These are phyloP conservation scores for Oryzias woworae DNA, from an alignment of 2,113 vertebrate species.

Conservation along the genomic window DNA sequence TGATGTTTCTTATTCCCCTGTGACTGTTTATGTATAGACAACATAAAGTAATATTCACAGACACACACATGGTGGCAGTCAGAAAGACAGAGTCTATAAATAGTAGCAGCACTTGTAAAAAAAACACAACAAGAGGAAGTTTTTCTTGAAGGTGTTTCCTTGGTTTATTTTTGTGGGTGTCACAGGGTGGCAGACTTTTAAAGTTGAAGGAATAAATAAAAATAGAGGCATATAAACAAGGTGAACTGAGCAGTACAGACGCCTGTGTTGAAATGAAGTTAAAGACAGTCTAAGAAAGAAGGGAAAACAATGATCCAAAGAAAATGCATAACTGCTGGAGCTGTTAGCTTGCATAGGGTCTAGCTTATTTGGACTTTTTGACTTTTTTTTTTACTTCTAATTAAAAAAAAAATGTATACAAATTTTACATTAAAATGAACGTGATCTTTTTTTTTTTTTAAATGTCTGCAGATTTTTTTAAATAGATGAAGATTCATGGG, in stretches of 20 bases:
- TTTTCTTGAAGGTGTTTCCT: constrained; percentile 45
- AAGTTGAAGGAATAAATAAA: constrained; percentile 35
- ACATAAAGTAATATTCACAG: constrained; percentile 15
- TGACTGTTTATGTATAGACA: constrained; percentile 8
- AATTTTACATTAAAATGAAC: too few species aligned
- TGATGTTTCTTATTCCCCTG: neutral
- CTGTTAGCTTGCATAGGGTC: too few species aligned
- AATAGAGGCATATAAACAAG: constrained; percentile 50
- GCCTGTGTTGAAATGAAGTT: constrained; percentile 52
- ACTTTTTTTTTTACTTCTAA: too few species aligned
- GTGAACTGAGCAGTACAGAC: constrained; percentile 27
- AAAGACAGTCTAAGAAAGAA: constrained; percentile 53
- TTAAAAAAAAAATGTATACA: too few species aligned
- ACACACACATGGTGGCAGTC: constrained; percentile 3
- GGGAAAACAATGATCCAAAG: constrained; percentile 26
- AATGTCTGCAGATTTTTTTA: too few species aligned
- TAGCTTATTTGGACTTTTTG: too few species aligned
- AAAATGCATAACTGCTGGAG: neutral
- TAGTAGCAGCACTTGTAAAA: constrained; percentile 54
- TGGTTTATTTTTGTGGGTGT: constrained; percentile 47
- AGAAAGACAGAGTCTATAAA: constrained; percentile 56
- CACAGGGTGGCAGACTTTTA: constrained; percentile 46
- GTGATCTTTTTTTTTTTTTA: too few species aligned
- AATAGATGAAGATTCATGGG: too few species aligned
- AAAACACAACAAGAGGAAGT: constrained; percentile 44